Conservation (phyloP, 2,113 vertebrate genomes). For the Arizona elegans region DNA sequence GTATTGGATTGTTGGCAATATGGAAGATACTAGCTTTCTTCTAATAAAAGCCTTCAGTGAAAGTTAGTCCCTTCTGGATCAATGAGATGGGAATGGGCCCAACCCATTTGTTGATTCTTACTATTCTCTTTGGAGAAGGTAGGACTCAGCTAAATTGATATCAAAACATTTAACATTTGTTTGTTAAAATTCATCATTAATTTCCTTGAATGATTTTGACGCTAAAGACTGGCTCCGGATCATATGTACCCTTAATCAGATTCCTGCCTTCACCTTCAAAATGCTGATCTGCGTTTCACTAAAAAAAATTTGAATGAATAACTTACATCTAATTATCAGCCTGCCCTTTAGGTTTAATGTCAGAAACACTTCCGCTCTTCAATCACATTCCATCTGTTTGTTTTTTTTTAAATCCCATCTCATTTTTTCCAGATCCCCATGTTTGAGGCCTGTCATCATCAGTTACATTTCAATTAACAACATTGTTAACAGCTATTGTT, state of each 20-base stretch:
- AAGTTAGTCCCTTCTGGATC: neutral
- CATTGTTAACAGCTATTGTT: neutral
- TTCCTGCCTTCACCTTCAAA: neutral
- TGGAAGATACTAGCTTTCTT: neutral
- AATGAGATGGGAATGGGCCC: neutral
- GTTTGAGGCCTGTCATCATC: neutral
- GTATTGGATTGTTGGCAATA: neutral
- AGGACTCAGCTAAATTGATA: neutral
- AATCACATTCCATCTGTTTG: neutral
- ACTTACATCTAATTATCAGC: neutral
- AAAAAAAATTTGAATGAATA: neutral
- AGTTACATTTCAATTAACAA: neutral
- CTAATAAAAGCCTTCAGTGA: no score
- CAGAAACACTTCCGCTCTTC: neutral
- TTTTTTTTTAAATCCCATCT: neutral
- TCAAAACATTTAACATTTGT: fast-evolving
- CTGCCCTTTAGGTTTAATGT: neutral
- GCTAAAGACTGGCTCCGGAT: neutral
- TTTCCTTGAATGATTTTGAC: neutral
- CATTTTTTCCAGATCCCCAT: neutral
- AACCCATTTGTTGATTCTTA: neutral
- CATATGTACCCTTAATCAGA: neutral
- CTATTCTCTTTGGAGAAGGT: neutral
- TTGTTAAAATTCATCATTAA: neutral
- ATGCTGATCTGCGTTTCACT: neutral